phyloP scores from a whole-genome alignment of 2,888 invertebrate genomes.

The Argyresthia goedartella region DNA sequence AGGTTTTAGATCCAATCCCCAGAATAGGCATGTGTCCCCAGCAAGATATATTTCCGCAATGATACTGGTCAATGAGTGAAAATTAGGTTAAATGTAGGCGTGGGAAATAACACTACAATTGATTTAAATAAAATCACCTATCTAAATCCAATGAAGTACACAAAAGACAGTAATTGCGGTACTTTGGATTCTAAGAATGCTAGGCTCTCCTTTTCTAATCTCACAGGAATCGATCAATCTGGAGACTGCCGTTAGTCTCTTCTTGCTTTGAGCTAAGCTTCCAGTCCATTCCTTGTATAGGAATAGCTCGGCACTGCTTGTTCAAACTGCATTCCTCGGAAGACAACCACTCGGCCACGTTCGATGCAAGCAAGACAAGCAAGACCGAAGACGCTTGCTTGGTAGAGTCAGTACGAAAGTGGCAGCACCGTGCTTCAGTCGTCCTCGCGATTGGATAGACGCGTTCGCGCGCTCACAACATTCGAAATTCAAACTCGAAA shows the following conservation, averaged over 20 bases:
- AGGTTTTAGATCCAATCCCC: too few relatives aligned
- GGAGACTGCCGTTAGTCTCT: slow-evolving; percentile 7
- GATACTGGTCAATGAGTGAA: too few relatives aligned
- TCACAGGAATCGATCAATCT: not conserved
- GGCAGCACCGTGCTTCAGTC: slow-evolving; percentile 46
- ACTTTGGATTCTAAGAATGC: too few relatives aligned
- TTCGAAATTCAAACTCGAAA: slow-evolving; percentile 28
- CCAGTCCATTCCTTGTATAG: slow-evolving; percentile 39
- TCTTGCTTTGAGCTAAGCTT: slow-evolving; percentile 21
- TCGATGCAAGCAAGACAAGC: slow-evolving; percentile 12
- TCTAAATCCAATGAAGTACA: too few relatives aligned
- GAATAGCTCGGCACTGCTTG: slow-evolving; percentile 38
- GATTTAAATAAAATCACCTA: too few relatives aligned
- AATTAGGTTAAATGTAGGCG: too few relatives aligned
- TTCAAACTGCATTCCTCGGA: slow-evolving; percentile 53
- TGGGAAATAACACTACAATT: too few relatives aligned
- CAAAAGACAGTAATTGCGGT: too few relatives aligned
- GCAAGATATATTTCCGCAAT: too few relatives aligned
- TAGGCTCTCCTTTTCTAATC: too few relatives aligned
- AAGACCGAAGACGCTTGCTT: too few relatives aligned
- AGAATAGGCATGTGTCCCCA: too few relatives aligned
- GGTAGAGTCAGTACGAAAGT: slow-evolving; percentile 54
- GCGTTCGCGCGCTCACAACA: slow-evolving; percentile 24
- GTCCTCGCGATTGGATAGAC: slow-evolving; percentile 19
- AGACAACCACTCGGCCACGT: slow-evolving; percentile 25